These are phyloP conservation scores for Theonella swinhoei DNA, from an alignment of 37 sponge, comb jelly and placozoan genomes.

Conservation along the genomic window DNA sequence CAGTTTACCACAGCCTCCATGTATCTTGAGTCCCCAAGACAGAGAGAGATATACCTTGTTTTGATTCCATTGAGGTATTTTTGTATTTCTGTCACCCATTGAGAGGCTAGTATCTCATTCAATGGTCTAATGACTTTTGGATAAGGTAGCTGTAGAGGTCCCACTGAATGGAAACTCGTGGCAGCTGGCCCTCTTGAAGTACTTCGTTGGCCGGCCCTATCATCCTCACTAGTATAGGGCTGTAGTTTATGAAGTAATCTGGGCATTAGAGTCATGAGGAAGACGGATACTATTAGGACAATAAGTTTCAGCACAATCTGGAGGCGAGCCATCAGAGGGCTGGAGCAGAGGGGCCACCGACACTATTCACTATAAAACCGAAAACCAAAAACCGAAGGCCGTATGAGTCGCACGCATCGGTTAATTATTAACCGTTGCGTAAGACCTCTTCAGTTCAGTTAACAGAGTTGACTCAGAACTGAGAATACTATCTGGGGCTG, in stretches of 20 bases:
- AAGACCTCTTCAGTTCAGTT: too few species aligned
- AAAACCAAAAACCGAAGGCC: too few species aligned
- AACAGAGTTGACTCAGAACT: too few species aligned
- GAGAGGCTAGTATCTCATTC: neutral
- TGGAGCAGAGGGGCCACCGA: too few species aligned
- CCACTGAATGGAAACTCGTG: neutral
- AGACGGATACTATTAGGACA: neutral
- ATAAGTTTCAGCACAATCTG: neutral
- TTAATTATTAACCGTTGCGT: too few species aligned
- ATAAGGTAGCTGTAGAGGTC: neutral
- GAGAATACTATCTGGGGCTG: neutral
- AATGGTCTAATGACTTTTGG: neutral
- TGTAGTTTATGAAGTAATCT: neutral
- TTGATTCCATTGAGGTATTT: neutral
- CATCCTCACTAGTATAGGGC: too few species aligned
- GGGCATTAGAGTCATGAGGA: neutral
- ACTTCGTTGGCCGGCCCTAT: neutral
- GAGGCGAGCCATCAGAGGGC: too few species aligned
- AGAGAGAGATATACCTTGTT: constrained; percentile 11
- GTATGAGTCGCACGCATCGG: too few species aligned
- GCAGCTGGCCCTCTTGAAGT: neutral
- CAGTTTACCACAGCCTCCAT: constrained; percentile 45
- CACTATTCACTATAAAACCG: too few species aligned
- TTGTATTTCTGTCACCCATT: constrained; percentile 4
- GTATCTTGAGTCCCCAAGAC: neutral